Evolutionary conservation across 2,888 invertebrate species (phyloP).

Genomic region (Scelioninae gen. 2): DNA sequence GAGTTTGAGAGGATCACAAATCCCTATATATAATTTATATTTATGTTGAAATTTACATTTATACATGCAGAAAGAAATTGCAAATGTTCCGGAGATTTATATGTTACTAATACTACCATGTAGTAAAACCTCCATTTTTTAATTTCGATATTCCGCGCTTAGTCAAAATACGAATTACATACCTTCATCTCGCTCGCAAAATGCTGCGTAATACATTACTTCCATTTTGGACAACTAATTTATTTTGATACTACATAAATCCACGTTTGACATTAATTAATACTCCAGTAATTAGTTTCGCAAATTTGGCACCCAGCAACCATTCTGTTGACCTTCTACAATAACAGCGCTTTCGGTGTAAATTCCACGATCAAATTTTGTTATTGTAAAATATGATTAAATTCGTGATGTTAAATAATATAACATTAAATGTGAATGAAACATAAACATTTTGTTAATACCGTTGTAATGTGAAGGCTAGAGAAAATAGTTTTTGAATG

Average conservation of each 20-base stretch:
- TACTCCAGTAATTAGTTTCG: conserved; percentile 27
- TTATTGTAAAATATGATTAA: conserved; percentile 19
- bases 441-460: conserved; percentile 3
- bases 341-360: neutral
- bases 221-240: conserved; percentile 15
- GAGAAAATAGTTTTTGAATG: conserved; percentile 16
- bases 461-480: conserved; percentile 4
- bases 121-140: too few species aligned
- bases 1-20: too few species aligned
- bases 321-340: conserved; percentile 11
- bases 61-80: too few species aligned
- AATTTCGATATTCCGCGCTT: too few species aligned
- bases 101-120: too few species aligned
- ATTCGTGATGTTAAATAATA: neutral
- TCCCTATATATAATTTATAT: too few species aligned
- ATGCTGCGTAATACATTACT: conserved; percentile 6
- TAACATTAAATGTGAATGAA: neutral
- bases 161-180: conserved; percentile 1
- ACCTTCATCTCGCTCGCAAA: neutral
- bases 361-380: conserved; percentile 13
- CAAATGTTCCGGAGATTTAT: too few species aligned
- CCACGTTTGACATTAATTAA: conserved; percentile 31
- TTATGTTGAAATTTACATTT: too few species aligned
- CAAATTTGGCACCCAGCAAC: conserved; percentile 15
- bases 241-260: conserved; percentile 31